These are phyloP conservation scores for Pseudococcus longispinus DNA, from an alignment of 2,888 invertebrate genomes.

Conservation along the genomic window DNA sequence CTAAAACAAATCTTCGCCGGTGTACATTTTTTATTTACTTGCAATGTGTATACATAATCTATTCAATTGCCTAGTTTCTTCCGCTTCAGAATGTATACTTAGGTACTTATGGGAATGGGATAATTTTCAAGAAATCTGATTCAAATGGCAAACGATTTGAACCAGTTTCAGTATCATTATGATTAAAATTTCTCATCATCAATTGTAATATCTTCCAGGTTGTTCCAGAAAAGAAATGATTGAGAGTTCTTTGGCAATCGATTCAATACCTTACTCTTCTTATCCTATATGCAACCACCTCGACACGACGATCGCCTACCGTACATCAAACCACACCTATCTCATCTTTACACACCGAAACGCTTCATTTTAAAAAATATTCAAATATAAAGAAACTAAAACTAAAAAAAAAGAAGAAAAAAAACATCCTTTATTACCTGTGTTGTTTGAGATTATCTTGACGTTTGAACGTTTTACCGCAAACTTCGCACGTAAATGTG, in stretches of 20 bases:
- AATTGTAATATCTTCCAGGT: too few species aligned
- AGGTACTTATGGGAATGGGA: background rate
- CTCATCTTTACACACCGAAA: constrained; percentile 1
- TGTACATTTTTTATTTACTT: background rate
- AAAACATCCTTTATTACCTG: constrained; percentile 70
- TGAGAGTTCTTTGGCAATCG: background rate
- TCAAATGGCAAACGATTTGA: background rate
- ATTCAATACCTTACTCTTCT: background rate
- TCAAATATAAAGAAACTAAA: background rate
- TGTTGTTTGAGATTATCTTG: constrained; percentile 96
- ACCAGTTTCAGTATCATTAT: background rate
- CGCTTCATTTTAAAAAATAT: background rate
- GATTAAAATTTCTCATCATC: too few species aligned
- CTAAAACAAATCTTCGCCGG: background rate
- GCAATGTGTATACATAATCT: background rate
- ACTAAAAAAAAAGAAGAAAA: background rate
- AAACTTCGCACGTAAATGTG: constrained; percentile 96
- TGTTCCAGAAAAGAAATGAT: too few species aligned
- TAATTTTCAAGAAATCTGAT: background rate
- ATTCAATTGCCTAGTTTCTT: background rate
- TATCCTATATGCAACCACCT: background rate
- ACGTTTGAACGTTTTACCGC: constrained; percentile 96
- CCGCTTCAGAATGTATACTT: background rate
- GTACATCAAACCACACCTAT: background rate
- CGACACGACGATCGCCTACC: background rate